These are phyloP conservation scores for Porites australiensis DNA, from an alignment of 64 coral and sea anemone species.

Conservation along the genomic window DNA sequence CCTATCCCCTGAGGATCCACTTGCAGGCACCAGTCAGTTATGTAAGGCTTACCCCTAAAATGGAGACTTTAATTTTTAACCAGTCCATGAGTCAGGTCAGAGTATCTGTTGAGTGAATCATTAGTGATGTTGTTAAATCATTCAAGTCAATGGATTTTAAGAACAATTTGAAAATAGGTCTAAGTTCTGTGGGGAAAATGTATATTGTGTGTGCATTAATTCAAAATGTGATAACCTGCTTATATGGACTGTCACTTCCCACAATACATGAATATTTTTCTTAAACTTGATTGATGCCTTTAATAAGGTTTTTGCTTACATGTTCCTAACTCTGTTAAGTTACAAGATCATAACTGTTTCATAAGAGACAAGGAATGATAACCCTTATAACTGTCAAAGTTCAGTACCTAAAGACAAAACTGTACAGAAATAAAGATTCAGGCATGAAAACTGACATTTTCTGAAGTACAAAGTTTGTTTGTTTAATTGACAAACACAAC, in stretches of 20 bases:
- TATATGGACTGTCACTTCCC: not conserved
- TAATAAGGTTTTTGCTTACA: slow-evolving; percentile 33
- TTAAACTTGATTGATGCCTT: slow-evolving; percentile 16
- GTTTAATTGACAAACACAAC: not conserved
- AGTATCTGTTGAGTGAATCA: not conserved
- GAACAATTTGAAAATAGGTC: not conserved
- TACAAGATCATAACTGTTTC: not conserved
- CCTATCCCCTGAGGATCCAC: too few species aligned
- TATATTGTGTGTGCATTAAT: not conserved
- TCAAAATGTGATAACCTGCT: not conserved
- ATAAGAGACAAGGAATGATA: slow-evolving; percentile 22
- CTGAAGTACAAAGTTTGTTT: slow-evolving; percentile 9
- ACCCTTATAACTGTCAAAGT: not conserved
- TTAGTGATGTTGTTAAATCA: not conserved
- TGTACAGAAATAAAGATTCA: slow-evolving; percentile 26
- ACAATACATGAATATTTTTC: not conserved
- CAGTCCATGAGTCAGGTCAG: not conserved
- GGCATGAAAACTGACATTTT: slow-evolving; percentile 19
- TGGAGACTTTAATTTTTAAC: not conserved
- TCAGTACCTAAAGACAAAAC: slow-evolving; percentile 19
- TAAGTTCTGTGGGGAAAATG: slow-evolving; percentile 2
- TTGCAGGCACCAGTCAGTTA: too few species aligned
- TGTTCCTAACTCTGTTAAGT: slow-evolving; percentile 35
- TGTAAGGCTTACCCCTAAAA: not conserved
- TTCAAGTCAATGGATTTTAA: slow-evolving; percentile 5